phyloP scores from a whole-genome alignment of 2,888 invertebrate genomes.

The Mythimna impura region DNA sequence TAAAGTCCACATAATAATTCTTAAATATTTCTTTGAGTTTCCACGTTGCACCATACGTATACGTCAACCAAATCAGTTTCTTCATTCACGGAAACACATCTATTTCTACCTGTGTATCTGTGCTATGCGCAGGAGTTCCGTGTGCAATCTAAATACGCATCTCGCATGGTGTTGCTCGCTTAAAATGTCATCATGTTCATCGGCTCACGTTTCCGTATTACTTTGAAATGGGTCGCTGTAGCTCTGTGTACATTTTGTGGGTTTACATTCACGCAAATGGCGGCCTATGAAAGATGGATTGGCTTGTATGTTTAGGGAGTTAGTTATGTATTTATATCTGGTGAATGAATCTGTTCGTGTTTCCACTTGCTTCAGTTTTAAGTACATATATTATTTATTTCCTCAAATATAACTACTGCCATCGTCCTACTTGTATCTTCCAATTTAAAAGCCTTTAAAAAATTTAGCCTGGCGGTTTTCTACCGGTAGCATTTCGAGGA shows the following conservation, averaged over 20 bases:
- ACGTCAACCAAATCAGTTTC: constrained; percentile 19
- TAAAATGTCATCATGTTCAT: constrained; percentile 68
- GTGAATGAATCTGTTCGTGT: constrained; percentile 1
- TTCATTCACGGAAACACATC: constrained; percentile 40
- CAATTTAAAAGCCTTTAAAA: too few species aligned
- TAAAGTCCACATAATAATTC: too few species aligned
- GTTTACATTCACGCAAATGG: constrained; percentile 8
- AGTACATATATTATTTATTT: too few species aligned
- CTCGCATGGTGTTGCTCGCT: constrained; percentile 60
- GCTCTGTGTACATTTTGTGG: constrained; percentile 12
- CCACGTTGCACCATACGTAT: constrained; percentile 11
- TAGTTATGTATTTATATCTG: not conserved
- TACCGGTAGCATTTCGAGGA: too few species aligned
- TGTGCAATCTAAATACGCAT: constrained; percentile 65
- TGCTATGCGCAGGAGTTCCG: constrained; percentile 62
- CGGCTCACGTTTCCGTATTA: constrained; percentile 57
- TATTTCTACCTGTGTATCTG: constrained; percentile 52
- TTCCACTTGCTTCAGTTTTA: not conserved
- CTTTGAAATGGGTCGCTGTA: constrained; percentile 50
- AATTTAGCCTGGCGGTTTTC: too few species aligned
- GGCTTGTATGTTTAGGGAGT: not conserved
- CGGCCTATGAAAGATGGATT: constrained; percentile 10
- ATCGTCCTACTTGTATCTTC: not conserved
- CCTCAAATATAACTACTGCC: not conserved
- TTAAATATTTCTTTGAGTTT: too few species aligned